A percentile compares a stretch with the other conserved stretches of the same genome.
Conservation (phyloP, 2,113 vertebrate genomes). For the Toxostoma redivivum region DNA sequence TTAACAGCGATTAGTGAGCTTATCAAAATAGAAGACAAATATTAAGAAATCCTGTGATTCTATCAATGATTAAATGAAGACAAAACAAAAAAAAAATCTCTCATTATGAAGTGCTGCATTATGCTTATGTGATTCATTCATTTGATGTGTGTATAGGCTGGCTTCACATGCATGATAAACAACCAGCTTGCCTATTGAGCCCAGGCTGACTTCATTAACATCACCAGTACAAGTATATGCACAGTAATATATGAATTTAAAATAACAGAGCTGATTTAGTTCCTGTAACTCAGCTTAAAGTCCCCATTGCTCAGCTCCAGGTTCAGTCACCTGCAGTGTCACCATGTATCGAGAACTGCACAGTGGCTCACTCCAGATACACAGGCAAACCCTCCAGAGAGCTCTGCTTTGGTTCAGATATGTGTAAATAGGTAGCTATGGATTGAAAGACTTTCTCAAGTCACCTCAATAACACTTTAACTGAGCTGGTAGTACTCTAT, state of each 20-base stretch:
- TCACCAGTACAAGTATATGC: conserved; percentile 25
- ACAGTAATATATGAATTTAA: conserved; percentile 7
- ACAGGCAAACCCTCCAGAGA: background rate
- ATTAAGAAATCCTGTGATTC: conserved; percentile 20
- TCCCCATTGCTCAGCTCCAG: background rate
- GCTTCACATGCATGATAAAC: conserved; percentile 30
- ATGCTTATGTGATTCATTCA: background rate
- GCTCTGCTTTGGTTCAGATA: background rate
- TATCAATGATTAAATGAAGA: conserved; percentile 39
- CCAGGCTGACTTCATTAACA: conserved; percentile 25
- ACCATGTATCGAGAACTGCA: fast-evolving
- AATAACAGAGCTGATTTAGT: conserved; percentile 16
- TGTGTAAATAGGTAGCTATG: background rate
- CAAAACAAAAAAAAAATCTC: background rate
- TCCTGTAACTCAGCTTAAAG: background rate
- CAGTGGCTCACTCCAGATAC: background rate
- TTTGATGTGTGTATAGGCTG: conserved; percentile 16
- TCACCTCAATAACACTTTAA: background rate
- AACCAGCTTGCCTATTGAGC: background rate
- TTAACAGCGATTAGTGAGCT: background rate
- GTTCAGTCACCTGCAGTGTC: background rate
- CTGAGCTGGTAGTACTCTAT: background rate
- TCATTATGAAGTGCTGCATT: conserved; percentile 29
- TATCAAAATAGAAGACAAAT: conserved; percentile 28
- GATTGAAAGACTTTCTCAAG: background rate